Conservation (phyloP, 2,797 vertebrate genomes). For the Manis javanica region DNA sequence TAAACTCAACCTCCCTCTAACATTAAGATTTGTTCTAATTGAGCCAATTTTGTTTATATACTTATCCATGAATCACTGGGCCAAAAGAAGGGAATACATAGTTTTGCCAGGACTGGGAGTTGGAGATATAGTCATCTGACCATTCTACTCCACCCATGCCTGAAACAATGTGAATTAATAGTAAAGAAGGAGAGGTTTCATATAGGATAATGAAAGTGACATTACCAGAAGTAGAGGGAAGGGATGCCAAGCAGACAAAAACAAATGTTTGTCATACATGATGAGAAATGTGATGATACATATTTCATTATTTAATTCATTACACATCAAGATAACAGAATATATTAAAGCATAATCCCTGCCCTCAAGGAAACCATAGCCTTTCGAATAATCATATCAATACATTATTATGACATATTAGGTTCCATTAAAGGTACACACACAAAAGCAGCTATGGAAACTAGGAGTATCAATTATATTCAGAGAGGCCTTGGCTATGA, state of each 20-base stretch:
- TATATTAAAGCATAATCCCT: neutral
- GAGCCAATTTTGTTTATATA: neutral
- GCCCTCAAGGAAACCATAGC: neutral
- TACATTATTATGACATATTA: neutral
- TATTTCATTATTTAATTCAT: neutral
- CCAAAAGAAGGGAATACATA: neutral
- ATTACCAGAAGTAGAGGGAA: neutral
- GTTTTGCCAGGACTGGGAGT: neutral
- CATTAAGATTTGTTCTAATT: neutral
- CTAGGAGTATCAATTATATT: neutral
- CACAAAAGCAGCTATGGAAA: conserved; percentile 21
- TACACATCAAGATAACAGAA: conserved; percentile 25
- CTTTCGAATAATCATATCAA: neutral
- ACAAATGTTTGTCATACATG: neutral
- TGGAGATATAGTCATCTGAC: neutral
- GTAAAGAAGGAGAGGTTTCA: neutral
- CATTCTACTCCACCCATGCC: neutral
- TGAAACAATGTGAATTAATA: neutral
- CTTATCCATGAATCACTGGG: neutral
- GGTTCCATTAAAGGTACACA: neutral
- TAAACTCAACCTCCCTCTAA: too few species aligned
- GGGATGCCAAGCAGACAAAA: neutral
- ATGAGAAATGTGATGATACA: neutral
- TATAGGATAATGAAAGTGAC: neutral
- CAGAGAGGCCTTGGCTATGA: neutral